phyloP scores from a whole-genome alignment of 1,140 invertebrate species.

The Eriocheir sinensis region DNA sequence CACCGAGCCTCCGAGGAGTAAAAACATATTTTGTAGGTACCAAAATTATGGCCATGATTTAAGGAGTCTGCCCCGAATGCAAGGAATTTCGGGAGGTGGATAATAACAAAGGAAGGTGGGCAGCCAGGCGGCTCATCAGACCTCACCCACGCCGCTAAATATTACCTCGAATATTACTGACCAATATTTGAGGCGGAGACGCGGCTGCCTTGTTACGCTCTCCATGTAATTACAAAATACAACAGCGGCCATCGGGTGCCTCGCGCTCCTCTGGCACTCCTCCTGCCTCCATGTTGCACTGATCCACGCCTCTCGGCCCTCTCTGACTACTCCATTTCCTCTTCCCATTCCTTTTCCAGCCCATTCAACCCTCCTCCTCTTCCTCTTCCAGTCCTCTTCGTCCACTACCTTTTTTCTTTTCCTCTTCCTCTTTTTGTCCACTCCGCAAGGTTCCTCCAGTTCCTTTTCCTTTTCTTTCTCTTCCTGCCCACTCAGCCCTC shows the following conservation, averaged over 20 bases:
- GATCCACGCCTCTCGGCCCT: neutral
- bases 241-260: slow-evolving; percentile 30
- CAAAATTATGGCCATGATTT: slow-evolving; percentile 25
- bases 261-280: neutral
- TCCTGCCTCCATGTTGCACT: neutral
- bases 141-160: slow-evolving; percentile 17
- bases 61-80: slow-evolving; percentile 20
- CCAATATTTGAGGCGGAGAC: slow-evolving; percentile 58
- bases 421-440: neutral
- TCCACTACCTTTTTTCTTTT: neutral
- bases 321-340: neutral
- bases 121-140: slow-evolving; percentile 25
- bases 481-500: neutral
- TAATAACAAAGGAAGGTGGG: slow-evolving; percentile 15
- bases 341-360: neutral
- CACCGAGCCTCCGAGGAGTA: neutral
- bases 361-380: neutral
- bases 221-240: slow-evolving; percentile 64
- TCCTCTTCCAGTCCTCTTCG: neutral
- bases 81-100: slow-evolving; percentile 22
- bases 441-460: neutral
- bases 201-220: slow-evolving; percentile 31
- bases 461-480: neutral
- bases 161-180: slow-evolving; percentile 49
- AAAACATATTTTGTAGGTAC: slow-evolving; percentile 26